phyloP scores from a whole-genome alignment of 2,797 vertebrate genomes.

The Garrulus glandarius region DNA sequence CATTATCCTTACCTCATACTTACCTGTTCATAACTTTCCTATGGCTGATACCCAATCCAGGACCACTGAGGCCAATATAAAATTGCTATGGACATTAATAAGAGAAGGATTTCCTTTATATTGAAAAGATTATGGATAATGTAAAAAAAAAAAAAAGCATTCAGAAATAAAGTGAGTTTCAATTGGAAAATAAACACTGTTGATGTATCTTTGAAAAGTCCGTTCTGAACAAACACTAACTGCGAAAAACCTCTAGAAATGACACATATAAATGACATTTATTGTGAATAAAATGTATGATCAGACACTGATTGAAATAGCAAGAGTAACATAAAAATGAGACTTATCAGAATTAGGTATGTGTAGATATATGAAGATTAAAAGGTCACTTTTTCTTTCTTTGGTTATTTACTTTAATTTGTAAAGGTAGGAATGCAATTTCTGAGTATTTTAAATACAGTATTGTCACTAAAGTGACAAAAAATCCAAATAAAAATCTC shows the following conservation, averaged over 20 bases:
- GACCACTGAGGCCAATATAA: background rate
- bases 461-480: background rate
- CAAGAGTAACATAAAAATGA: background rate
- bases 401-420: background rate
- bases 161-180: background rate
- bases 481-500: background rate
- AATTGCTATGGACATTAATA: background rate
- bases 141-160: background rate
- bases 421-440: background rate
- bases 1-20: background rate
- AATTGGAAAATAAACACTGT: background rate
- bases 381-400: background rate
- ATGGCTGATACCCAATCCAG: background rate
- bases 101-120: background rate
- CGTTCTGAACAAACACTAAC: background rate
- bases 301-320: background rate
- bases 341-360: background rate
- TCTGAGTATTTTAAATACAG: background rate
- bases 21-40: background rate
- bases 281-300: background rate
- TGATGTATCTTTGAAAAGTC: background rate
- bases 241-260: background rate
- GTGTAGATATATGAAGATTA: background rate
- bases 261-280: background rate
- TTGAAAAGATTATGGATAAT: background rate